Evolutionary conservation across 2,113 vertebrate species (phyloP).

Genomic region (Cryptotis parvus): DNA sequence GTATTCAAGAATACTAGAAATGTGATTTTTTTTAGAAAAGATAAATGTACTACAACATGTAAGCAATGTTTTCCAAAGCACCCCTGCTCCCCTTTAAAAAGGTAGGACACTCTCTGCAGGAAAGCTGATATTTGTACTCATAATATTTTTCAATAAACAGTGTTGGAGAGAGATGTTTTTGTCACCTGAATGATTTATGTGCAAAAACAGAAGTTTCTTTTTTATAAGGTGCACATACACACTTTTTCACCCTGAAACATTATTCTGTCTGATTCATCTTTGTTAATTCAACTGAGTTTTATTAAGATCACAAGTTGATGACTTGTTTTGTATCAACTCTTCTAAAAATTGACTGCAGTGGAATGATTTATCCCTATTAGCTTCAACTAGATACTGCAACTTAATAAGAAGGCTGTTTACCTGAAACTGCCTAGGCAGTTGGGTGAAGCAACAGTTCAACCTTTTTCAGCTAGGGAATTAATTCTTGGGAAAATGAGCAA

Average conservation of each 20-base stretch:
- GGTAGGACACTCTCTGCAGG: conserved; percentile 68
- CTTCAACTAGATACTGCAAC: conserved; percentile 5
- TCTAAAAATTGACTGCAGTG: conserved; percentile 33
- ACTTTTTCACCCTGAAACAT: conserved; percentile 61
- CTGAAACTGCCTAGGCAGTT: background rate
- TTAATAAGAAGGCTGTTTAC: background rate
- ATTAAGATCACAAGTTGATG: conserved; percentile 50
- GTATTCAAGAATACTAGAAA: conserved; percentile 70
- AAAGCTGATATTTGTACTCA: conserved; percentile 66
- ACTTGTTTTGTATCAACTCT: conserved; percentile 36
- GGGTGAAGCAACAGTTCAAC: conserved; percentile 29
- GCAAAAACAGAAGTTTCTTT: conserved; percentile 55
- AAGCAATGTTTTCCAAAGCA: conserved; percentile 68
- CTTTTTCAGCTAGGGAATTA: background rate
- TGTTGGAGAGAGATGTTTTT: conserved; percentile 52
- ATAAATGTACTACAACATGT: conserved; percentile 65
- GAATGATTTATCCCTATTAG: conserved; percentile 37
- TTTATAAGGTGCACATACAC: conserved; percentile 64
- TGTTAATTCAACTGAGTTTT: conserved; percentile 70
- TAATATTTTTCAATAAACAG: conserved; percentile 73
- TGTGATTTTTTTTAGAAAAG: conserved; percentile 72
- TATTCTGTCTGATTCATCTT: conserved; percentile 61
- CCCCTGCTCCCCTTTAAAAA: conserved; percentile 62
- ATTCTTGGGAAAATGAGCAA: background rate
- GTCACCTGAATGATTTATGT: conserved; percentile 64